These are phyloP conservation scores for Ethmia dodecea DNA, from an alignment of 2,888 invertebrate genomes.

Conservation along the genomic window DNA sequence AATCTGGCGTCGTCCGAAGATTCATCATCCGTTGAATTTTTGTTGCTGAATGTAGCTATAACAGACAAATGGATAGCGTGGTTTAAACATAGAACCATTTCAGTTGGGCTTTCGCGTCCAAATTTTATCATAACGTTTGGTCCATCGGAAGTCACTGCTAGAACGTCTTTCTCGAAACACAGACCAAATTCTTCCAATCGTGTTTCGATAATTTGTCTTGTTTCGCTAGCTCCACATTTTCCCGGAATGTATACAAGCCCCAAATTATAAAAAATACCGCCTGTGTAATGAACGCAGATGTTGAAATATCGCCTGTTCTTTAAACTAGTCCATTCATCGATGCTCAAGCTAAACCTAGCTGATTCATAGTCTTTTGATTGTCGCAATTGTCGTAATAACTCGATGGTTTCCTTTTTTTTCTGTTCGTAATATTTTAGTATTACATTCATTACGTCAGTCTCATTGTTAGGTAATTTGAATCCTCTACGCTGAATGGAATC, in stretches of 20 bases:
- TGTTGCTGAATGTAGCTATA: conserved; percentile 13
- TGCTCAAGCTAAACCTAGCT: conserved; percentile 10
- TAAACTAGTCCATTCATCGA: conserved; percentile 17
- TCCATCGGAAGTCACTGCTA: conserved; percentile 16
- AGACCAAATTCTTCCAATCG: conserved; percentile 16
- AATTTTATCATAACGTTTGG: conserved; percentile 19
- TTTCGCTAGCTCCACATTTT: conserved; percentile 16
- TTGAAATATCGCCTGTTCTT: conserved; percentile 14
- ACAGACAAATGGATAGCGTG: conserved; percentile 16
- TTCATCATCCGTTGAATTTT: conserved; percentile 7
- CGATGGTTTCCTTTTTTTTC: conserved; percentile 7
- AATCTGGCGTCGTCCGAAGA: no score
- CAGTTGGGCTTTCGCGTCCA: conserved; percentile 17
- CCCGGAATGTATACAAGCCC: conserved; percentile 16
- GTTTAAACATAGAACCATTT: conserved; percentile 5
- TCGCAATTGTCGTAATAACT: background rate
- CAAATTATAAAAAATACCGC: conserved; percentile 9
- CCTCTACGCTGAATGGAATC: conserved; percentile 9
- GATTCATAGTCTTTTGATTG: background rate
- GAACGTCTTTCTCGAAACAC: conserved; percentile 11
- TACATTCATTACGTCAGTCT: conserved; percentile 10
- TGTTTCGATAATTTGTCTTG: conserved; percentile 14
- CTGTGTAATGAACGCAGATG: conserved; percentile 7
- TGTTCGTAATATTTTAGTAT: conserved; percentile 12
- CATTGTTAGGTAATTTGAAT: conserved; percentile 9